These are phyloP conservation scores for Eutolmus rufibarbis DNA, from an alignment of 2,888 invertebrate species.

Conservation along the genomic window DNA sequence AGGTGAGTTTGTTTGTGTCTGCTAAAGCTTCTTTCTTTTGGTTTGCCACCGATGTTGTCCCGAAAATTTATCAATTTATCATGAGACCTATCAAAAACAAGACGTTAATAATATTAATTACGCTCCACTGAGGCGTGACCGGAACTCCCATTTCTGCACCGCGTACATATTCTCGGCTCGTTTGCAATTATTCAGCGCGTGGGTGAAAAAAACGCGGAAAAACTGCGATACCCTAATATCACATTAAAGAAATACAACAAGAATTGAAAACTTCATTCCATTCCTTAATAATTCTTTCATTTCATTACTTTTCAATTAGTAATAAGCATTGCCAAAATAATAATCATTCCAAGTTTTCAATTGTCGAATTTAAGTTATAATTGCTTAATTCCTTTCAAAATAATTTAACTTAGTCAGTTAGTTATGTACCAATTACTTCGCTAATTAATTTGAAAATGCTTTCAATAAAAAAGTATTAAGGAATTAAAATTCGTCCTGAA, in stretches of 20 bases:
- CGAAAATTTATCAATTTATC: background rate
- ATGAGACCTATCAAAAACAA: background rate
- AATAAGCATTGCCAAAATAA: no score
- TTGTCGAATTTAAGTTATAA: no score
- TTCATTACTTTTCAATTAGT: no score
- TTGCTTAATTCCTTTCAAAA: no score
- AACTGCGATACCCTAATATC: background rate
- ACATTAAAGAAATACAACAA: background rate
- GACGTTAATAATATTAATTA: conserved; percentile 3
- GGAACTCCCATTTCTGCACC: background rate
- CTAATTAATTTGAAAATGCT: no score
- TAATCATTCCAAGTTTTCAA: no score
- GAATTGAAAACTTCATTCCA: background rate
- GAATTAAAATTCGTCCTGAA: no score
- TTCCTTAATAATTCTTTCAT: no score
- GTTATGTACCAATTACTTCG: no score
- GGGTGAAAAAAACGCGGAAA: background rate
- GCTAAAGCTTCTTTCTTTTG: background rate
- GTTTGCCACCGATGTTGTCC: background rate
- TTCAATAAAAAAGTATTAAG: no score
- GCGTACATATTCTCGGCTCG: background rate
- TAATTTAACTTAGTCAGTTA: no score
- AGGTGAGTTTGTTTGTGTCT: background rate
- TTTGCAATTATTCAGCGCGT: background rate
- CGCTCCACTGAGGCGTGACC: background rate